Evolutionary conservation across 2,113 vertebrate genomes (phyloP).

Genomic region (Passer domesticus): DNA sequence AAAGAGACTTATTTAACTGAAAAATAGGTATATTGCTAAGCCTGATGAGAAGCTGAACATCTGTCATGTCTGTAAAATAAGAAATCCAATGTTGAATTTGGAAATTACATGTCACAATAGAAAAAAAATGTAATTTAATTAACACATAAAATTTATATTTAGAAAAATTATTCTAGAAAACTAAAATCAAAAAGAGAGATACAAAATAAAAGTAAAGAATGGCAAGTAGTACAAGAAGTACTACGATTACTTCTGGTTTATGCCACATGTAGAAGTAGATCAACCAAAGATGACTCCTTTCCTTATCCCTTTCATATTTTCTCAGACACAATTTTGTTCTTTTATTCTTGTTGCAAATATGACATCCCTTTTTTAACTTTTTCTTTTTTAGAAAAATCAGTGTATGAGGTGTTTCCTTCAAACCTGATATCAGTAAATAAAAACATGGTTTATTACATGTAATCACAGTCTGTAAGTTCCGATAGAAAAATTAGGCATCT

Average conservation of each 20-base stretch:
- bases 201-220: background rate
- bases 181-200: background rate
- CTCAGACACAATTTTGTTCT: background rate
- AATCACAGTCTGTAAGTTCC: background rate
- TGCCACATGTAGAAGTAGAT: rapidly evolving
- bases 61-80: background rate
- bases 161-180: background rate
- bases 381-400: background rate
- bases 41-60: background rate
- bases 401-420: background rate
- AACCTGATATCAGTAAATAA: background rate
- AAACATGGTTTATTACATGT: background rate
- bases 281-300: background rate
- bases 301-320: background rate
- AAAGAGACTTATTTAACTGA: background rate
- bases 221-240: background rate
- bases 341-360: background rate
- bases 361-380: rapidly evolving
- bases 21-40: background rate
- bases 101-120: background rate
- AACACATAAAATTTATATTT: background rate
- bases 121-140: background rate
- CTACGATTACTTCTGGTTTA: background rate
- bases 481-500: background rate
- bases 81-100: background rate